phyloP scores from a whole-genome alignment of 2,797 vertebrate species.

The Triplophysa bombifrons region DNA sequence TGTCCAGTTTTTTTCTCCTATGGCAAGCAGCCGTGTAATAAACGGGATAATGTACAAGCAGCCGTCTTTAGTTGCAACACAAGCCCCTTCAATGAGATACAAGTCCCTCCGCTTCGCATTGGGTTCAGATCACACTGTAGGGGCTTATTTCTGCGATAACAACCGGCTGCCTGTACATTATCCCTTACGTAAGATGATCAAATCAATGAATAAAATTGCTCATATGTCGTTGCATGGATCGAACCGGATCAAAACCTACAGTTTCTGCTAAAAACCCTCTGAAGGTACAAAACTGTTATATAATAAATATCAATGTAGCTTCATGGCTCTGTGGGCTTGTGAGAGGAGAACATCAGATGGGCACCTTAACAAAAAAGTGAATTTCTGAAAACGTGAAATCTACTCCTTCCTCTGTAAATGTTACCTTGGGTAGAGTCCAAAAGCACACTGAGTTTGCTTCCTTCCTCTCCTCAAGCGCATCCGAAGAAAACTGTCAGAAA shows the following conservation, averaged over 20 bases:
- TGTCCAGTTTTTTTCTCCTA: no score
- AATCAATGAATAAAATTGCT: constrained; percentile 22
- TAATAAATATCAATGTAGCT: constrained; percentile 45
- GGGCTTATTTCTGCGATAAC: no score
- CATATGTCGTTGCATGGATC: constrained; percentile 27
- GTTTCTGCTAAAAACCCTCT: constrained; percentile 44
- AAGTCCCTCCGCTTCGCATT: no score
- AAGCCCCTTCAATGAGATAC: no score
- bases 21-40: no score
- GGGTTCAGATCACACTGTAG: no score
- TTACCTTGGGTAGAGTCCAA: constrained; percentile 25
- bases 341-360: constrained; percentile 43
- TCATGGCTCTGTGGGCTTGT: constrained; percentile 37
- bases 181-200: no score
- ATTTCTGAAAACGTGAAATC: constrained; percentile 14
- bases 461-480: constrained; percentile 29
- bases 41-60: no score
- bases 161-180: no score
- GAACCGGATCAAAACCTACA: constrained; percentile 42
- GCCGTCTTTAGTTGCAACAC: no score
- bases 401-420: constrained; percentile 26
- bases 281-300: constrained; percentile 29
- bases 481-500: constrained; percentile 30
- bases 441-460: constrained; percentile 30
- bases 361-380: constrained; percentile 37